Evolutionary conservation across 1,140 invertebrate species (phyloP).

Genomic region (Tetramorium parvispinum): DNA sequence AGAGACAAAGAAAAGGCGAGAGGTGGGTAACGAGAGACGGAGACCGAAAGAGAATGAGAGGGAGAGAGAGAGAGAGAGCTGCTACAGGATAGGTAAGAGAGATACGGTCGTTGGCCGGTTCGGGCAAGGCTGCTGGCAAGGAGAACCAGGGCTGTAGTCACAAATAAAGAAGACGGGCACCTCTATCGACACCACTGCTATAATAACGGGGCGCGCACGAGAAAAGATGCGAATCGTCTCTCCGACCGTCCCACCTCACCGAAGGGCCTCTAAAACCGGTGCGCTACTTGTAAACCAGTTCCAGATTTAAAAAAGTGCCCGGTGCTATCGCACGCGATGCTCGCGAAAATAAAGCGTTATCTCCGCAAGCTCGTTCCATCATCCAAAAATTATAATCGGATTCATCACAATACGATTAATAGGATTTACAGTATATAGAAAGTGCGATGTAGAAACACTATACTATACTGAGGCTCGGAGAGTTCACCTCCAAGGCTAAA

Average conservation of each 20-base stretch:
- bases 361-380: conserved; percentile 46
- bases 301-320: conserved; percentile 20
- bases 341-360: conserved; percentile 55
- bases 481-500: not conserved
- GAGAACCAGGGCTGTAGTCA: conserved; percentile 75
- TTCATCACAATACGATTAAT: conserved; percentile 36
- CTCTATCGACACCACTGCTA: conserved; percentile 64
- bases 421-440: not conserved
- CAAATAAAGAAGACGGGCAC: conserved; percentile 70
- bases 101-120: conserved; percentile 77
- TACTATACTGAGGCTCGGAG: not conserved
- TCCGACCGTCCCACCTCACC: conserved; percentile 2
- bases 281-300: conserved; percentile 57
- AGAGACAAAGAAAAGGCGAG: conserved; percentile 41
- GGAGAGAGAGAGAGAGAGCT: conserved; percentile 24
- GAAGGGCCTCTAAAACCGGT: conserved; percentile 56
- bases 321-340: not conserved
- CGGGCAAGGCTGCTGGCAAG: conserved; percentile 79
- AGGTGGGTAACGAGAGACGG: conserved; percentile 38
- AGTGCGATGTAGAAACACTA: not conserved
- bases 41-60: conserved; percentile 42
- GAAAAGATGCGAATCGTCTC: conserved; percentile 47
- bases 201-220: conserved; percentile 68
- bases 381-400: conserved; percentile 54
- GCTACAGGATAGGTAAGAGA: conserved; percentile 69